A percentile compares a stretch with the other conserved stretches of the same genome.
Conservation (phyloP, 1,140 invertebrate species). For the Meloidogyne floridensis region DNA sequence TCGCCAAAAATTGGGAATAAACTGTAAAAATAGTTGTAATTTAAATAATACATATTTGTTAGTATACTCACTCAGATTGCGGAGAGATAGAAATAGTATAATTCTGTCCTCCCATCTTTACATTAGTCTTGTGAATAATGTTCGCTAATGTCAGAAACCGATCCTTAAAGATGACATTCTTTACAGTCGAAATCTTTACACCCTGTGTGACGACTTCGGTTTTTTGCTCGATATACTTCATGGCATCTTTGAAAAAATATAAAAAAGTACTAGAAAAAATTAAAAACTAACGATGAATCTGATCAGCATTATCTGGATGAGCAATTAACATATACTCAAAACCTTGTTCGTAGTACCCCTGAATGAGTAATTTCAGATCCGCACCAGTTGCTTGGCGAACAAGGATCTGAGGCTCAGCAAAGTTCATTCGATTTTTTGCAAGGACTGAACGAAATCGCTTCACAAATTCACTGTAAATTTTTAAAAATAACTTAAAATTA, state of each 20-base stretch:
- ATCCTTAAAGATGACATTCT: background rate
- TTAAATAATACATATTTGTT: background rate
- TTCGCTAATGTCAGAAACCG: background rate
- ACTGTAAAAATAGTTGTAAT: background rate
- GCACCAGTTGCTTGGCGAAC: background rate
- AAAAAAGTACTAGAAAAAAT: too few species aligned
- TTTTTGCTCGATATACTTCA: slow-evolving; percentile 13
- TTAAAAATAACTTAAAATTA: background rate
- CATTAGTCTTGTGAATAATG: slow-evolving; percentile 19
- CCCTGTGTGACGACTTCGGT: slow-evolving; percentile 17
- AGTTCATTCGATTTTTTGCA: background rate
- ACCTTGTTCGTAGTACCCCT: background rate
- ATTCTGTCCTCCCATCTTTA: slow-evolving; percentile 25
- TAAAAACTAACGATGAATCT: background rate
- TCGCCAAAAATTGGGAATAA: background rate
- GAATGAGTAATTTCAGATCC: background rate
- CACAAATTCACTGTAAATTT: background rate
- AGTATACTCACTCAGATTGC: background rate
- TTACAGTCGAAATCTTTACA: background rate
- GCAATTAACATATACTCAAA: slow-evolving; percentile 17
- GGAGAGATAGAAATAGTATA: background rate
- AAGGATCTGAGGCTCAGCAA: background rate
- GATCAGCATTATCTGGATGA: slow-evolving; percentile 4
- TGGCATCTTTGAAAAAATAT: background rate
- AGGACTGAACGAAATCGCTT: background rate